Evolutionary conservation across 2,888 invertebrate genomes (phyloP), one percentile per base, ranked within the genome.

Genomic region (Sphaerophoria rueppellii): DNA sequence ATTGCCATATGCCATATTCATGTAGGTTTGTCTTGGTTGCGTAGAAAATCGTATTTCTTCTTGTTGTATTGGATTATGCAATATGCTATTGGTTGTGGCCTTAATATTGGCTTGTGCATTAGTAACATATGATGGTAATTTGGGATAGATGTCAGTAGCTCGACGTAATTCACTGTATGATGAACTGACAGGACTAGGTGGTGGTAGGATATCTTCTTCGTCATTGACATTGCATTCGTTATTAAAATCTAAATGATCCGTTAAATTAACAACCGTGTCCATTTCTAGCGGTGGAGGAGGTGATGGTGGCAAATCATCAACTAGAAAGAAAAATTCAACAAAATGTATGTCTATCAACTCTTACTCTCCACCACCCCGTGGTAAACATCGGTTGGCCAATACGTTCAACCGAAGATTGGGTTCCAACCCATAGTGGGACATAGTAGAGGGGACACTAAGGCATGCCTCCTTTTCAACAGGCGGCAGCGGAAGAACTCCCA

Each of bases 111-210:
- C 34, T 4, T 52, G 14, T 7, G 32, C 2, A 37, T 63, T 79
- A 4, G 69, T 12, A 4, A 16, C 71, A 43, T 81, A 75, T 24
- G 83, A 76, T 46, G 87, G 82, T 71, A 87, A 52, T 75, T 92
- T 92, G 70, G 92, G 92, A 74, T 93, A 93, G 73, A 94, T 94
- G 88, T 96, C 94, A 32, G 96, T 96, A 12, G 97, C 97, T 87
- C 96, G 93, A 71, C 96, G 93, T 75, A 97, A 92, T 92, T 97
- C 97, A 89, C 97, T 97, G 89, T 97, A 98, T 88, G 97, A 97
- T 3, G 97, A 97, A 89, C 97, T 97, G 0, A 97, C 97, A 2
- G 97, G 97, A 82, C 97, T 97, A 7, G 97, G 97, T 6, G 97
- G 97, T 24, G 96, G 96, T 75, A 95, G 94, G 86, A 95, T 93